Percentiles rank a stretch among this genome's conserved stretches.
These are phyloP conservation scores for Calonectris borealis DNA, from an alignment of 2,113 vertebrate genomes.

Conservation along the genomic window DNA sequence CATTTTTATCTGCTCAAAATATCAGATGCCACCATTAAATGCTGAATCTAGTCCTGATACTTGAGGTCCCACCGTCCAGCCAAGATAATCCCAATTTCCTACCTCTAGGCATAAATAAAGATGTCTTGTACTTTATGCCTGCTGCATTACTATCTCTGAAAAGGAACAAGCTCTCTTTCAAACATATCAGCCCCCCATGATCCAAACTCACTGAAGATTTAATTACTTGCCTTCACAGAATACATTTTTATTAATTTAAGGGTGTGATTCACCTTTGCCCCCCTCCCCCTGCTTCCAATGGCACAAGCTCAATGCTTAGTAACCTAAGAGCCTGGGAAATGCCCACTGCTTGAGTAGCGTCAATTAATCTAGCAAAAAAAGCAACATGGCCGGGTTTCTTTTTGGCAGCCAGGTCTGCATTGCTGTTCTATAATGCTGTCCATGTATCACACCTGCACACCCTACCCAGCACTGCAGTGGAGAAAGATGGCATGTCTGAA, in stretches of 20 bases:
- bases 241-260: background rate
- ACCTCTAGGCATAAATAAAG: background rate
- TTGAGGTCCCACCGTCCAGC: background rate
- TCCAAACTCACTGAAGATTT: background rate
- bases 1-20: background rate
- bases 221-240: background rate
- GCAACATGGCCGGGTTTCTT: background rate
- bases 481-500: background rate
- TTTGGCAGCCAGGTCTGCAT: background rate
- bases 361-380: background rate
- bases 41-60: background rate
- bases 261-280: background rate
- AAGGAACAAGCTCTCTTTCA: background rate
- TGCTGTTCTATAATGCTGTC: background rate
- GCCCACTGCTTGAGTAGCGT: background rate
- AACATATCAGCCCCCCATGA: background rate
- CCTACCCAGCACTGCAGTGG: background rate
- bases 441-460: background rate
- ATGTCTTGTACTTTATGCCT: background rate
- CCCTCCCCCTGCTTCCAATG: rapidly evolving
- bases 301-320: background rate
- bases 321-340: background rate
- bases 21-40: background rate
- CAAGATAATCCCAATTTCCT: background rate
- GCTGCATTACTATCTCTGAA: background rate